A percentile compares a stretch with the other conserved stretches of the same genome.
These are phyloP conservation scores for Pterostichus madidus DNA, from an alignment of 2,888 invertebrate species.

Conservation along the genomic window DNA sequence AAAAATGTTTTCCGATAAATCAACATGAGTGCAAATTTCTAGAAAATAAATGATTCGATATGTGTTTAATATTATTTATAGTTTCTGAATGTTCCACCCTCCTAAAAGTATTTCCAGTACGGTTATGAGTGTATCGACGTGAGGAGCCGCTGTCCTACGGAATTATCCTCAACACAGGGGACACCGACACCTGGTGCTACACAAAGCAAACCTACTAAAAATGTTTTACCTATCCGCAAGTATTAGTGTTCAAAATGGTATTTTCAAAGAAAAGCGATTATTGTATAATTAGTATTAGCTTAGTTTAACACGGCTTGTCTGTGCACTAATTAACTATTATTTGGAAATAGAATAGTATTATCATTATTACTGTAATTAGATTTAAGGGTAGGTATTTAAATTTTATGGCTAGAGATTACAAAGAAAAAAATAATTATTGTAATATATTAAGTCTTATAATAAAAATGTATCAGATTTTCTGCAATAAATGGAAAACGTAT, in stretches of 20 bases:
- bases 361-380: not conserved
- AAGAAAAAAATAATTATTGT: too few relatives aligned
- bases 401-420: not conserved
- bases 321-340: not conserved
- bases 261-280: conserved; percentile 6
- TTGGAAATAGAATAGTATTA: not conserved
- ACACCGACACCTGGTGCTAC: conserved; percentile 31
- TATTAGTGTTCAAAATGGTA: not conserved
- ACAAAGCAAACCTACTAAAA: conserved; percentile 25
- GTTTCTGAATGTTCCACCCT: not conserved
- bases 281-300: not conserved
- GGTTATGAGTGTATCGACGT: conserved; percentile 9
- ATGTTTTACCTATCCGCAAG: conserved; percentile 25
- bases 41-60: too few relatives aligned
- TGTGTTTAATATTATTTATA: too few relatives aligned
- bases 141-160: conserved; percentile 27
- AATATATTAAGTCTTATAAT: too few relatives aligned
- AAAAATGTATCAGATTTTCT: too few relatives aligned
- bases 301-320: not conserved
- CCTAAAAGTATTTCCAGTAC: not conserved
- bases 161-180: conserved; percentile 31
- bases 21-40: too few relatives aligned
- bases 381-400: not conserved
- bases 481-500: too few relatives aligned
- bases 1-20: too few relatives aligned